These are phyloP conservation scores for Oreochromis tanganicae DNA, from an alignment of 2,113 vertebrate genomes.

Conservation along the genomic window DNA sequence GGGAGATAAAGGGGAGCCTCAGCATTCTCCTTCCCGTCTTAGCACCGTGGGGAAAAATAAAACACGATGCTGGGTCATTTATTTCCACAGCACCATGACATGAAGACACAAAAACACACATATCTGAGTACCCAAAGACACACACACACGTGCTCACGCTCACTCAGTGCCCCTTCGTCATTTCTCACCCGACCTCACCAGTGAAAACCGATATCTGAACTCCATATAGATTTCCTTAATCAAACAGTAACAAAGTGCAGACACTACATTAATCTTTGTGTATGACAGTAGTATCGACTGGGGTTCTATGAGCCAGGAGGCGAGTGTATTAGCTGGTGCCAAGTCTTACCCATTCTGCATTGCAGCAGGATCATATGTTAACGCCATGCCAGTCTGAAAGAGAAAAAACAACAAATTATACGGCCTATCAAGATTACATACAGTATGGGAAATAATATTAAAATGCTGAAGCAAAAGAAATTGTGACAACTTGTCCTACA, in stretches of 20 bases:
- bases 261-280: conserved; percentile 60
- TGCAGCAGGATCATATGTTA: conserved; percentile 93
- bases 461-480: not conserved
- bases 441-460: not conserved
- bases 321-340: conserved; percentile 42
- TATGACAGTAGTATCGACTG: conserved; percentile 54
- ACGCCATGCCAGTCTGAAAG: conserved; percentile 90
- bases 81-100: conserved; percentile 46
- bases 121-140: not conserved
- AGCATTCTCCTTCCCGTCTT: conserved; percentile 38
- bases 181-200: not conserved
- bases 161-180: not conserved
- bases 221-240: conserved; percentile 48
- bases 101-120: conserved; percentile 2
- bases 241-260: conserved; percentile 59
- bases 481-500: not conserved
- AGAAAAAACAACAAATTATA: conserved; percentile 31
- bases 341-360: conserved; percentile 95
- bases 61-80: conserved; percentile 31
- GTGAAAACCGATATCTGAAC: conserved; percentile 17
- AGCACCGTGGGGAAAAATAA: conserved; percentile 33
- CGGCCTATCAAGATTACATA: not conserved
- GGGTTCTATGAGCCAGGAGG: conserved; percentile 27
- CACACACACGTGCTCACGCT: not conserved
- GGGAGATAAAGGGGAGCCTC: conserved; percentile 10